Evolutionary conservation across 2,888 invertebrate species (phyloP).

Genomic region (Thera obeliscata): DNA sequence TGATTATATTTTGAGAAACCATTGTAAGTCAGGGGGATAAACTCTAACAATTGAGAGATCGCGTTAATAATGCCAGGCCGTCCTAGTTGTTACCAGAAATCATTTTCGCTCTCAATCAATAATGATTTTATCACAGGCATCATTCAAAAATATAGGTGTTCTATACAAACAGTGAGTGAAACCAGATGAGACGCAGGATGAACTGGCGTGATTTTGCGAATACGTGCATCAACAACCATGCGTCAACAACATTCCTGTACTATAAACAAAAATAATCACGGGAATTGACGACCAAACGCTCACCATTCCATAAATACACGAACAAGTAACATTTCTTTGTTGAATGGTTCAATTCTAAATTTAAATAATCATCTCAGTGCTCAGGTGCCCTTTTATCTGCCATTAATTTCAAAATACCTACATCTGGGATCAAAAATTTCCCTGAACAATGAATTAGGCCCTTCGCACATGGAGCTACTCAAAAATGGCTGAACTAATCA

Average conservation of each 20-base stretch:
- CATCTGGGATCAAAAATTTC: background rate
- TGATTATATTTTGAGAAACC: too few relatives aligned
- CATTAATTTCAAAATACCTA: background rate
- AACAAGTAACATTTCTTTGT: constrained; percentile 23
- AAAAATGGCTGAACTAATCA: too few relatives aligned
- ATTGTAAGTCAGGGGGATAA: too few relatives aligned
- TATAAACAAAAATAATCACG: constrained; percentile 67
- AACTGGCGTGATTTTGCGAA: constrained; percentile 51
- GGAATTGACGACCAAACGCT: constrained; percentile 30
- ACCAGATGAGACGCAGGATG: constrained; percentile 25
- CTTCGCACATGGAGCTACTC: too few relatives aligned
- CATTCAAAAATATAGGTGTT: too few relatives aligned
- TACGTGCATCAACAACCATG: constrained; percentile 57
- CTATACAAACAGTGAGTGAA: background rate
- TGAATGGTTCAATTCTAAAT: constrained; percentile 2
- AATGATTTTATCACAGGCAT: too few relatives aligned
- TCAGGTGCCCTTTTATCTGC: background rate
- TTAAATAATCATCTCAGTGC: background rate
- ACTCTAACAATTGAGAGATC: too few relatives aligned
- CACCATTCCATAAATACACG: constrained; percentile 19
- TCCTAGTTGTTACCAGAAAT: too few relatives aligned
- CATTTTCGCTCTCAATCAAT: too few relatives aligned
- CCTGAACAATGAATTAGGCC: background rate
- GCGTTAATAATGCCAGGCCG: too few relatives aligned
- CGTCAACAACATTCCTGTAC: constrained; percentile 60